Evolutionary conservation across 2,113 vertebrate genomes (phyloP).

Genomic region (Catagonus wagneri): DNA sequence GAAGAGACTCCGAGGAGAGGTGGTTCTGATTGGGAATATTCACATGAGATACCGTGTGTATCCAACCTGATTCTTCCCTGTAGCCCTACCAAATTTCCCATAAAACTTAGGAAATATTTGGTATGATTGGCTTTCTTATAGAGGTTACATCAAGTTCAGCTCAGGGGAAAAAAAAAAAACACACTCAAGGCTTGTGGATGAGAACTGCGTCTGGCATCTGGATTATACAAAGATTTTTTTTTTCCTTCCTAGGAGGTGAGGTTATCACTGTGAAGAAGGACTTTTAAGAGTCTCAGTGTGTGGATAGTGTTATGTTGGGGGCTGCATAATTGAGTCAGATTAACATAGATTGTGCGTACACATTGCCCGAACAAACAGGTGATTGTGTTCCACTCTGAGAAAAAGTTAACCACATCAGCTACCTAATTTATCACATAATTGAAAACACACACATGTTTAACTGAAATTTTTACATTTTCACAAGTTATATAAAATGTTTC

Average conservation of each 20-base stretch:
- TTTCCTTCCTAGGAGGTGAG: background rate
- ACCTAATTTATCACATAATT: constrained; percentile 5
- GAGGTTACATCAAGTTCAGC: background rate
- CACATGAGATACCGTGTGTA: background rate
- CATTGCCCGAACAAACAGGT: background rate
- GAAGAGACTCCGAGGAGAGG: background rate
- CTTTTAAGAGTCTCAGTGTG: background rate
- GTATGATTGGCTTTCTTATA: constrained; percentile 13
- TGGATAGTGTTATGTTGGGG: background rate
- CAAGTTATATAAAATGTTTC: background rate
- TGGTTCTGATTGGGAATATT: background rate
- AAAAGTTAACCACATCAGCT: constrained; percentile 42
- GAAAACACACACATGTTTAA: constrained; percentile 32
- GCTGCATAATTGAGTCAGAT: background rate
- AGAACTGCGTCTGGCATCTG: background rate
- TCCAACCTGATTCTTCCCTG: background rate
- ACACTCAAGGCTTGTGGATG: background rate
- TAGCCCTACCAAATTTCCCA: background rate
- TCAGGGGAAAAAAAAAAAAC: background rate
- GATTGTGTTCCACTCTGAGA: constrained; percentile 14
- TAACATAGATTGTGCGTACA: background rate
- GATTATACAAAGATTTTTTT: background rate
- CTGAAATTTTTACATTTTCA: constrained; percentile 37
- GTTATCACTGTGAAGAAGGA: background rate
- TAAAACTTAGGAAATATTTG: background rate